Percentiles rank a stretch among this genome's conserved stretches.
Evolutionary conservation across 2,797 vertebrate species (phyloP).

Genomic region (Simalia tracyae): DNA sequence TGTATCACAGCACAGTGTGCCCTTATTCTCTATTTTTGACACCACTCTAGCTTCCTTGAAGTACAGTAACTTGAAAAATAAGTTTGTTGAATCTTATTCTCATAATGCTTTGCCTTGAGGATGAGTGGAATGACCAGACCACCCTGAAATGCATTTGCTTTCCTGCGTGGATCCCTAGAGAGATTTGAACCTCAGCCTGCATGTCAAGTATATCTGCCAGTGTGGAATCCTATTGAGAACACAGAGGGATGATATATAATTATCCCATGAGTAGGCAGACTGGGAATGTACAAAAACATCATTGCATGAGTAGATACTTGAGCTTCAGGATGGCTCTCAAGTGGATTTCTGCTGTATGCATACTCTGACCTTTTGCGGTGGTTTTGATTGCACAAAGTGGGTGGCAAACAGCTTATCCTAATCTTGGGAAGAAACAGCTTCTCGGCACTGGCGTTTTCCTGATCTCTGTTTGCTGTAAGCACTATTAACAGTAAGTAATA

Average conservation of each 20-base stretch:
- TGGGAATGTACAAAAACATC: conserved; percentile 31
- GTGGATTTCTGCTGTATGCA: not conserved
- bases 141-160: not conserved
- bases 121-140: not conserved
- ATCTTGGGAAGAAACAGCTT: not conserved
- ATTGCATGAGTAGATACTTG: not conserved
- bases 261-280: not conserved
- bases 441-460: not conserved
- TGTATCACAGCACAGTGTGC: not conserved
- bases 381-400: not conserved
- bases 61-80: not conserved
- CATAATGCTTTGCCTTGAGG: not conserved
- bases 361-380: not conserved
- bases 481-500: not conserved
- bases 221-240: not conserved
- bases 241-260: conserved; percentile 7
- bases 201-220: not conserved
- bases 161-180: not conserved
- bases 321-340: not conserved
- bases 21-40: not conserved
- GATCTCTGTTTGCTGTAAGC: not conserved
- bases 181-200: not conserved
- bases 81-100: not conserved
- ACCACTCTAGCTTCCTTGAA: not conserved
- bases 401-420: not conserved